phyloP scores from a whole-genome alignment of 2,797 vertebrate genomes.

The Hypotaenidia philippensis region DNA sequence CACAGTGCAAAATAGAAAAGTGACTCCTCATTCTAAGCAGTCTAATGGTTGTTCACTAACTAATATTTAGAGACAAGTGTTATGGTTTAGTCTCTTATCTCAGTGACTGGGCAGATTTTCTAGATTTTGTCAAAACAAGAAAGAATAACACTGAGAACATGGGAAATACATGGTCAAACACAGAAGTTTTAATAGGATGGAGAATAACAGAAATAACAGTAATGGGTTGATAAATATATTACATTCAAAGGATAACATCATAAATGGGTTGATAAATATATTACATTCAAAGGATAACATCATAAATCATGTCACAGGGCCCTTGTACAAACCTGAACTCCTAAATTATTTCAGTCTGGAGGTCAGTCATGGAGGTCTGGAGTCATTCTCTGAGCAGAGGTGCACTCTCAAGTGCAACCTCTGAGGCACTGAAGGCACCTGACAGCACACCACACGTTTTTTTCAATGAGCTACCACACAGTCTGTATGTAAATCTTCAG shows the following conservation, averaged over 20 bases:
- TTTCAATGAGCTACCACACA: not conserved
- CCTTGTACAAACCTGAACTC: not conserved
- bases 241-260: not conserved
- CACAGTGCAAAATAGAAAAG: not conserved
- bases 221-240: not conserved
- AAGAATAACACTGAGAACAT: not conserved
- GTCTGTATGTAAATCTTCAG: not conserved
- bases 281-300: not conserved
- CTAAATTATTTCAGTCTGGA: not conserved
- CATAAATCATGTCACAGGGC: not conserved
- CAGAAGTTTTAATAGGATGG: not conserved
- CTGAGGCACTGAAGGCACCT: not conserved
- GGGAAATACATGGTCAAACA: not conserved
- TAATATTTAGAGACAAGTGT: not conserved
- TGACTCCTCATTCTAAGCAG: not conserved
- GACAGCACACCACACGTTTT: rapidly evolving
- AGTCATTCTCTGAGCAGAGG: not conserved
- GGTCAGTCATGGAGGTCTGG: not conserved
- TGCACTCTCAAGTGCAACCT: not conserved
- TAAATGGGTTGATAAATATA: not conserved
- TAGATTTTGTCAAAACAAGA: not conserved
- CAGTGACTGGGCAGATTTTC: not conserved
- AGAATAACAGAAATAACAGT: not conserved
- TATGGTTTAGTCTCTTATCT: not conserved
- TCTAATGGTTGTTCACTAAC: not conserved